Percentiles rank a stretch among this genome's conserved stretches.
Conservation (phyloP, 2,797 vertebrate genomes). For the Melanotaenia nigrans region DNA sequence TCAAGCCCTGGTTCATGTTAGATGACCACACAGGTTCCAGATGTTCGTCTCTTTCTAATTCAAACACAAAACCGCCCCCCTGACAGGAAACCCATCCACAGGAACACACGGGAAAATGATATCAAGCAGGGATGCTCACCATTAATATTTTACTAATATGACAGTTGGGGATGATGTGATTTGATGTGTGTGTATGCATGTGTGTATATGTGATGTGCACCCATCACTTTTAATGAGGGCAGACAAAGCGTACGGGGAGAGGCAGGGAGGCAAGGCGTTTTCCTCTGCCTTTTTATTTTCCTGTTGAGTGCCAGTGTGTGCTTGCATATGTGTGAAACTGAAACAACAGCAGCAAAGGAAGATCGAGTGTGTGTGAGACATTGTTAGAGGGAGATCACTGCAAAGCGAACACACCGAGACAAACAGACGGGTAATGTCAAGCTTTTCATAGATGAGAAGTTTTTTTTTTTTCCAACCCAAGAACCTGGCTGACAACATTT, state of each 20-base stretch:
- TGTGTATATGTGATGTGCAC: constrained; percentile 68
- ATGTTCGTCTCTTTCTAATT: constrained; percentile 50
- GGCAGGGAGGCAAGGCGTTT: constrained; percentile 48
- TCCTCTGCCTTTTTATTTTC: constrained; percentile 61
- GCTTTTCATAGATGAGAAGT: constrained; percentile 49
- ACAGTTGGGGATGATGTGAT: constrained; percentile 71
- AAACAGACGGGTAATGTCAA: constrained; percentile 66
- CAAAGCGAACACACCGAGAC: constrained; percentile 39
- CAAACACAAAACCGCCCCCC: constrained; percentile 21
- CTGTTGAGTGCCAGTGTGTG: constrained; percentile 45
- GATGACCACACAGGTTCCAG: constrained; percentile 52
- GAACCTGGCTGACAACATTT: constrained; percentile 9
- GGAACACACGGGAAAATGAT: constrained; percentile 49
- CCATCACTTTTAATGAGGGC: constrained; percentile 84
- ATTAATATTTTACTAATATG: constrained; percentile 83
- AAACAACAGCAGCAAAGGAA: constrained; percentile 20
- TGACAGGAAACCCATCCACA: constrained; percentile 48
- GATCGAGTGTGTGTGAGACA: constrained; percentile 14
- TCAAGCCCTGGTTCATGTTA: constrained; percentile 53
- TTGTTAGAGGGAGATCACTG: constrained; percentile 28
- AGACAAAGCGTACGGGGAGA: constrained; percentile 76
- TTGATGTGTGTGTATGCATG: constrained; percentile 52
- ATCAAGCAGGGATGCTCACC: constrained; percentile 64
- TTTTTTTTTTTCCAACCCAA: constrained; percentile 38
- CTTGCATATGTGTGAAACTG: constrained; percentile 7